Conservation (phyloP, 2,888 invertebrate species). For the Trichacis sp. region DNA sequence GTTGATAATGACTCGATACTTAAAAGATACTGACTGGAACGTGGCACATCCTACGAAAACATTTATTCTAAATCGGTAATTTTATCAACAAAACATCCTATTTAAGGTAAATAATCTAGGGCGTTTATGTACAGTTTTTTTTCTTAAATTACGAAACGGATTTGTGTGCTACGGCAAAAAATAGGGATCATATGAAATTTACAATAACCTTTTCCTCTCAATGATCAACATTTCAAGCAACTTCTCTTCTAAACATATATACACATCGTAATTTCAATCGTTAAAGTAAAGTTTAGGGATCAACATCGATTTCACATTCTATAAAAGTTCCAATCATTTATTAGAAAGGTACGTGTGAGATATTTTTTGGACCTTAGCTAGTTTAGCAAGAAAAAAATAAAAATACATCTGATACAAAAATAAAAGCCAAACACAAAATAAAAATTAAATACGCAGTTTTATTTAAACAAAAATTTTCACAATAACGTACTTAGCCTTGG, state of each 20-base stretch:
- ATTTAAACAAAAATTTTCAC: not conserved
- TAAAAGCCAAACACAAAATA: too few species aligned
- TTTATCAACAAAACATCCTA: not conserved
- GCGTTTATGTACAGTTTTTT: slow-evolving; percentile 25
- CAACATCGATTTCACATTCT: not conserved
- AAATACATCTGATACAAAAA: not conserved
- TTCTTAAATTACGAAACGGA: slow-evolving; percentile 10
- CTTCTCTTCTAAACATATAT: slow-evolving; percentile 15
- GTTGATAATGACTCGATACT: slow-evolving; percentile 8
- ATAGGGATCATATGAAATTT: slow-evolving; percentile 11
- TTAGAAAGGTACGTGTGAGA: not conserved
- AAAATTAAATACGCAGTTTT: too few species aligned
- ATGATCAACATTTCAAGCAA: slow-evolving; percentile 7
- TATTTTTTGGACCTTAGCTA: not conserved
- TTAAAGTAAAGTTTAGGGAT: slow-evolving; percentile 2
- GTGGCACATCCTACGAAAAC: not conserved
- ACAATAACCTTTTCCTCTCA: slow-evolving; percentile 8
- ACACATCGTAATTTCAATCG: slow-evolving; percentile 17
- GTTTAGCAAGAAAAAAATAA: not conserved
- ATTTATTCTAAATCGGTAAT: not conserved
- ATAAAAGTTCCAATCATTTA: not conserved
- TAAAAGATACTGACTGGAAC: slow-evolving; percentile 6
- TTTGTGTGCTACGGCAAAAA: slow-evolving; percentile 6
- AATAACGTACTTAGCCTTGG: too few species aligned
- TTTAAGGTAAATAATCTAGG: slow-evolving; percentile 5